Conservation (phyloP, 1,140 invertebrate genomes). For the Achatina immaculata region DNA sequence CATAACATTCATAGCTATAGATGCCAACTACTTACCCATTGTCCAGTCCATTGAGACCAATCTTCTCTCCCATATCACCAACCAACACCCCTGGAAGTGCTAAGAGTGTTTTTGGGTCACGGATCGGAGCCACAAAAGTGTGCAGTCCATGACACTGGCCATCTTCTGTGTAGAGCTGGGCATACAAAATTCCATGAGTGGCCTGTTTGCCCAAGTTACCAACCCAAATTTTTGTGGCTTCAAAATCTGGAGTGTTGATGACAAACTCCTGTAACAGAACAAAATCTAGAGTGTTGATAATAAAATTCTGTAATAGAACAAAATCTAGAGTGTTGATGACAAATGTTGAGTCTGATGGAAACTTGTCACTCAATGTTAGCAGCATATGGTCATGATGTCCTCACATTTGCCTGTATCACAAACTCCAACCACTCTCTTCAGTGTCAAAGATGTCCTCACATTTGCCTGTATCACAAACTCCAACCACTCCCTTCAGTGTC, state of each 20-base stretch:
- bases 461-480: too few species aligned
- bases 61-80: slow-evolving; percentile 91
- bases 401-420: too few species aligned
- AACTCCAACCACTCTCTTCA: too few species aligned
- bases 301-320: slow-evolving; percentile 78
- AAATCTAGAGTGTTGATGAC: slow-evolving; percentile 84
- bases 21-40: slow-evolving; percentile 79
- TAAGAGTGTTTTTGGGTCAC: slow-evolving; percentile 81
- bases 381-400: too few species aligned
- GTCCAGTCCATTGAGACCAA: slow-evolving; percentile 89
- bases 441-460: too few species aligned
- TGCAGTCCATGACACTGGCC: slow-evolving; percentile 88
- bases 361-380: too few species aligned
- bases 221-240: slow-evolving; percentile 96
- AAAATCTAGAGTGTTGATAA: slow-evolving; percentile 83
- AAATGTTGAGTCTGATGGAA: too few species aligned
- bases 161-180: slow-evolving; percentile 87
- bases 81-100: slow-evolving; percentile 83
- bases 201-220: slow-evolving; percentile 80
- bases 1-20: too few species aligned
- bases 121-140: slow-evolving; percentile 85
- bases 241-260: slow-evolving; percentile 91
- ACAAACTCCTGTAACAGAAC: slow-evolving; percentile 80
- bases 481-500: too few species aligned
- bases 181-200: slow-evolving; percentile 89